These are phyloP conservation scores for Rhinoraja longicauda DNA, from an alignment of 2,797 vertebrate genomes.

Conservation along the genomic window DNA sequence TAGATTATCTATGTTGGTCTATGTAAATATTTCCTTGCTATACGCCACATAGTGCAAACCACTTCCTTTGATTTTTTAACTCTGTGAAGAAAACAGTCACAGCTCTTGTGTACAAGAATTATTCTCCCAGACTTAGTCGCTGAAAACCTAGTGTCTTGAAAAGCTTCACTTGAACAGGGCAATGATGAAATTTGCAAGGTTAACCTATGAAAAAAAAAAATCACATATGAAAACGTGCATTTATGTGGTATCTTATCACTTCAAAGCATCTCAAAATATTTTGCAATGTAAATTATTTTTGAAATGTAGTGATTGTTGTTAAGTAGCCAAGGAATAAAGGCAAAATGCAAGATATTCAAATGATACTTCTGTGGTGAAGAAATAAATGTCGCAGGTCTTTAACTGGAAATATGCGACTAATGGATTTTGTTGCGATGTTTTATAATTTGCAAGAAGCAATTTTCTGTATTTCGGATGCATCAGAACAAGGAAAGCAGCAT, in stretches of 20 bases:
- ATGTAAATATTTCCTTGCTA: background rate
- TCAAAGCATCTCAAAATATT: background rate
- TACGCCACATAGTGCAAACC: background rate
- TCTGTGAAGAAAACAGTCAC: background rate
- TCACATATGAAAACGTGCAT: conserved; percentile 3
- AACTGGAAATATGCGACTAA: background rate
- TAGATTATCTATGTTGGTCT: background rate
- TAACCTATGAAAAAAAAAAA: background rate
- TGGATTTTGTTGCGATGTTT: background rate
- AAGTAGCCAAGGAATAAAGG: background rate
- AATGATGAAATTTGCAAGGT: background rate
- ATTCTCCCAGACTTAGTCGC: background rate
- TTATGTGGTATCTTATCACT: background rate
- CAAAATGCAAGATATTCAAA: conserved; percentile 1
- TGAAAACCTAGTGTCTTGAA: background rate
- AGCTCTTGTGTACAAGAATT: background rate
- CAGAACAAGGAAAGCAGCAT: background rate
- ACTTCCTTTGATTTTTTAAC: background rate
- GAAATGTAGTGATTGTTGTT: background rate
- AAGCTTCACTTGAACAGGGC: background rate
- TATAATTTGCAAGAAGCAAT: background rate
- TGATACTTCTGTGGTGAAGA: background rate
- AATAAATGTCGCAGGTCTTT: background rate
- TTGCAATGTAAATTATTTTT: background rate
- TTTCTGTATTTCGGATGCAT: background rate